These are phyloP conservation scores for Rhabdornis inornatus DNA, from an alignment of 2,113 vertebrate genomes.

Conservation along the genomic window DNA sequence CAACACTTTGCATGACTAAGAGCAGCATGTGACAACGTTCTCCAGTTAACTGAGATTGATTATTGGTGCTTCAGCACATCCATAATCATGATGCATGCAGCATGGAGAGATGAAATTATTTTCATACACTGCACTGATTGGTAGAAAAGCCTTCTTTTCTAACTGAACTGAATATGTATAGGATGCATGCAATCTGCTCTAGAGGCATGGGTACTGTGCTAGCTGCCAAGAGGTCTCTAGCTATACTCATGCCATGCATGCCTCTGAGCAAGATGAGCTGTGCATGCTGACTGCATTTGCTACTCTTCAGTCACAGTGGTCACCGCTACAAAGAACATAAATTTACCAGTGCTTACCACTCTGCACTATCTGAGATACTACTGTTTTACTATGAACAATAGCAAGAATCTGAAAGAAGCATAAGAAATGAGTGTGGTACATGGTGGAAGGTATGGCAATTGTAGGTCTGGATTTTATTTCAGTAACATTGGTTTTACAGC, in stretches of 20 bases:
- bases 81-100: slow-evolving; percentile 18
- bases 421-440: not conserved
- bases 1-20: slow-evolving; percentile 2
- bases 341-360: not conserved
- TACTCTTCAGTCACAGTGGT: not conserved
- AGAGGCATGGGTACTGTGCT: not conserved
- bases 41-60: slow-evolving; percentile 52
- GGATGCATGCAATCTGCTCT: not conserved
- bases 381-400: not conserved
- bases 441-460: not conserved
- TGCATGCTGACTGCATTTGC: not conserved
- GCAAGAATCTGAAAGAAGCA: not conserved
- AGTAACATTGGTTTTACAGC: not conserved
- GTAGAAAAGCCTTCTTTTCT: not conserved
- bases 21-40: slow-evolving; percentile 12
- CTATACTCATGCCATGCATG: not conserved
- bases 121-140: not conserved
- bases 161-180: not conserved
- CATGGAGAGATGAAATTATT: not conserved
- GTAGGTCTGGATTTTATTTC: not conserved
- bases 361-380: not conserved
- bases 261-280: not conserved
- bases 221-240: not conserved
- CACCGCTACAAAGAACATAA: not conserved
- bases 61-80: slow-evolving; percentile 16